Evolutionary conservation across 2,113 vertebrate genomes (phyloP), one percentile per base, ranked within the genome.

Genomic region (Melospiza georgiana): DNA sequence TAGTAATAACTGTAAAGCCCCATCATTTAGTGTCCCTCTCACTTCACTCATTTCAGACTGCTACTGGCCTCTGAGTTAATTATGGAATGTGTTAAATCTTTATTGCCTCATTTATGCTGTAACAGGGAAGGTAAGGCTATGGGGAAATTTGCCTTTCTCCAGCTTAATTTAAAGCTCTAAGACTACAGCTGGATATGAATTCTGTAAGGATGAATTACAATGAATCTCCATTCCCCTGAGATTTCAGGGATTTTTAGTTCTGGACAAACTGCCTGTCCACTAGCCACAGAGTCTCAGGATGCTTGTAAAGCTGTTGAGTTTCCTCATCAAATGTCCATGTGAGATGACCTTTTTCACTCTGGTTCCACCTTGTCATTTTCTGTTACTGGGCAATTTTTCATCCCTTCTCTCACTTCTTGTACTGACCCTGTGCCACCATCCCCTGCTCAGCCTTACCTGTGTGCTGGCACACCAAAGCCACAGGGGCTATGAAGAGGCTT

Each of bases 31-130:
- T 65, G 61, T 79, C 84, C 73, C 77, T 81, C 57, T 86, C 86
- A 62, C 54, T 74, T 90, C 78, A 62, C 73, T 95, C 75, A 35
- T 89, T 91, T 93, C 68, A 95, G 67, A 65, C 13, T 2, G 2
- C 37, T 84, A 43, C 83, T 77, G 62, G 52, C 31, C 41, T 73
- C 61, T 77, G 82, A 82, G 54, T 91, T 93, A 96, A 91, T 91
- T 83, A 87, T n/a, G 46, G 71, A 81, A 74, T 1, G 0, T 75
- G 71, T 77, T 49, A 88, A 77, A 79, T 35, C 30, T 71, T 85
- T 96, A 89, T 73, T 77, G 43, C 30, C 23, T 94, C 41, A 73
- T 87, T 94, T 72, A 12, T 80, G 24, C 33, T 71, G 43, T 57
- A 86, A 49, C 4, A 11, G n/a, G 39, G 35, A 92, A 83, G 54